phyloP scores from a whole-genome alignment of 2,888 invertebrate species.

The Drosophila cyrtoloma region DNA sequence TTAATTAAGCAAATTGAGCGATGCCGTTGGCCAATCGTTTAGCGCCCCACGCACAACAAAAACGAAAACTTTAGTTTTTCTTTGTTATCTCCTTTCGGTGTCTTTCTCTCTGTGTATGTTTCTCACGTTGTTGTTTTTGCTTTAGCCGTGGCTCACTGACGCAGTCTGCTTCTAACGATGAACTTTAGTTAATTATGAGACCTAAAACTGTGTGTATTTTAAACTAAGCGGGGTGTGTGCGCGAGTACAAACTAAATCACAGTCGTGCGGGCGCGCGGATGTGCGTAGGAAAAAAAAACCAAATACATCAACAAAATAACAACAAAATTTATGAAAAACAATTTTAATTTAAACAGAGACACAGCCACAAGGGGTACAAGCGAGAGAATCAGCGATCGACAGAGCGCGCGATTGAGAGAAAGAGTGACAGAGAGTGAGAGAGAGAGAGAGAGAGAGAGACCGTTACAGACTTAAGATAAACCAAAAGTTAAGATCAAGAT shows the following conservation, averaged over 20 bases:
- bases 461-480: slow-evolving; percentile 33
- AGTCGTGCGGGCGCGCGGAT: slow-evolving; percentile 50
- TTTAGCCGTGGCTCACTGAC: background rate
- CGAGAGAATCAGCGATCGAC: slow-evolving; percentile 11
- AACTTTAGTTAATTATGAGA: slow-evolving; percentile 48
- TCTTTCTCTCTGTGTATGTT: background rate
- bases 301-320: slow-evolving; percentile 49
- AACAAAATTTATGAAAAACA: slow-evolving; percentile 33
- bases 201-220: slow-evolving; percentile 28
- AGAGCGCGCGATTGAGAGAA: slow-evolving; percentile 1
- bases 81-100: slow-evolving; percentile 5
- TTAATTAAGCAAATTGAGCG: slow-evolving; percentile 67
- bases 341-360: slow-evolving; percentile 25
- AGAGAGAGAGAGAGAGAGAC: slow-evolving; percentile 9
- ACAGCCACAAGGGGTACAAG: slow-evolving; percentile 52
- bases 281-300: slow-evolving; percentile 42
- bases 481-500: slow-evolving; percentile 39
- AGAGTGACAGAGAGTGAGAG: slow-evolving; percentile 12
- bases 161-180: slow-evolving; percentile 1
- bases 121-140: slow-evolving; percentile 7
- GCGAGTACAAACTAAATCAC: slow-evolving; percentile 55
- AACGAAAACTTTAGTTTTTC: slow-evolving; percentile 13
- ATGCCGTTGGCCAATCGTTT: slow-evolving; percentile 59
- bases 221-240: slow-evolving; percentile 35
- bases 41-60: slow-evolving; percentile 53